Conservation (phyloP, 1,140 invertebrate genomes). For the Leptopilina boulardi region DNA sequence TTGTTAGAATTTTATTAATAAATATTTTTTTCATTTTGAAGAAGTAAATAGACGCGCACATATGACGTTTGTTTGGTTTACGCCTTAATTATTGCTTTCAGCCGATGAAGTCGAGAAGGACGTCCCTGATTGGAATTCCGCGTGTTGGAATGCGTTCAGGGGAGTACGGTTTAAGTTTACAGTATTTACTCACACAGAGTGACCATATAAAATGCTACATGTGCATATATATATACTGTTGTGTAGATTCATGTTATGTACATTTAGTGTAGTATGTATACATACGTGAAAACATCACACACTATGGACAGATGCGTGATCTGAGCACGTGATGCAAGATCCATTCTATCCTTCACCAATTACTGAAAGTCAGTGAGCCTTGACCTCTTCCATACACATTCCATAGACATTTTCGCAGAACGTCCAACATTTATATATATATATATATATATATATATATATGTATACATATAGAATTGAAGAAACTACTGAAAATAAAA, state of each 20-base stretch:
- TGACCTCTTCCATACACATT: constrained; percentile 13
- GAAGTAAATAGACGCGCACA: too few relatives aligned
- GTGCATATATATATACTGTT: neutral
- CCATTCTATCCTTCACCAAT: neutral
- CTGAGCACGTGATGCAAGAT: neutral
- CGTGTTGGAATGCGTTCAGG: constrained; percentile 16
- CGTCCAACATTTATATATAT: too few relatives aligned
- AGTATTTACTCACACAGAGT: neutral
- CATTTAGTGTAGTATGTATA: neutral
- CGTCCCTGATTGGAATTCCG: constrained; percentile 2
- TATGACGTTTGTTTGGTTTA: neutral
- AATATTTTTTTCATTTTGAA: too few relatives aligned
- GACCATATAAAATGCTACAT: neutral
- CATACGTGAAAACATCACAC: neutral
- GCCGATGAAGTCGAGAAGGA: neutral
- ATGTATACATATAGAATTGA: too few relatives aligned
- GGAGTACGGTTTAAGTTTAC: neutral
- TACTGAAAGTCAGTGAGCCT: constrained; percentile 24
- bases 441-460: too few relatives aligned
- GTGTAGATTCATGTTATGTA: neutral
- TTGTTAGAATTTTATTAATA: too few relatives aligned
- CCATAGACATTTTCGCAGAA: neutral
- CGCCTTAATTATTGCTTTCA: neutral
- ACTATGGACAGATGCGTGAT: neutral
- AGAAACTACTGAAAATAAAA: neutral